These are phyloP conservation scores for Lycocorax pyrrhopterus DNA, from an alignment of 2,113 vertebrate genomes.

Conservation along the genomic window DNA sequence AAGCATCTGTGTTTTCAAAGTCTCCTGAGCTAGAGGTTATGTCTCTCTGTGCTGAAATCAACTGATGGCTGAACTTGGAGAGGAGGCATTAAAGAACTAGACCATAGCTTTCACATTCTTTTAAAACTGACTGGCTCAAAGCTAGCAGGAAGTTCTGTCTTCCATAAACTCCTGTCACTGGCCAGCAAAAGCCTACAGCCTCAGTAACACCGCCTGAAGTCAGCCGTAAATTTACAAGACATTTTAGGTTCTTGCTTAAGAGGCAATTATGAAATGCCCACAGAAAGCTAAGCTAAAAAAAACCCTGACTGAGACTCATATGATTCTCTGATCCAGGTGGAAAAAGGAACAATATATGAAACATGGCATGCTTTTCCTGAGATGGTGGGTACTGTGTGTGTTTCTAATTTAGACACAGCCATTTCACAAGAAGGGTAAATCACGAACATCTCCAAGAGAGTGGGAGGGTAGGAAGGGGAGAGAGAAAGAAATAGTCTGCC, in stretches of 20 bases:
- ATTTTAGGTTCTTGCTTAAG: background rate
- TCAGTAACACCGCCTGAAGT: background rate
- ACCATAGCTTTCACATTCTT: background rate
- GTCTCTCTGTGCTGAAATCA: background rate
- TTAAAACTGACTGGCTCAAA: background rate
- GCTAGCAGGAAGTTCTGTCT: background rate
- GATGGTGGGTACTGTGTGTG: background rate
- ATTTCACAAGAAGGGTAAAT: slow-evolving; percentile 23
- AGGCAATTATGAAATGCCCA: background rate
- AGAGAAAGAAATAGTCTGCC: background rate
- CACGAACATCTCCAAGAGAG: slow-evolving; percentile 23
- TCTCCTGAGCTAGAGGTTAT: background rate
- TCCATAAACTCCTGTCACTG: background rate
- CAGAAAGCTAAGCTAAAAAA: slow-evolving; percentile 1
- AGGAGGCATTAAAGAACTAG: background rate
- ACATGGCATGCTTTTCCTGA: background rate
- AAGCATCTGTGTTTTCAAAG: background rate
- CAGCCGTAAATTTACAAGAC: background rate
- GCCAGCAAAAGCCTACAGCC: background rate
- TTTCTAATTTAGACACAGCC: slow-evolving; percentile 4
- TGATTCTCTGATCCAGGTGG: background rate
- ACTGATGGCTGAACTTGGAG: background rate
- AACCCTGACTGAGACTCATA: background rate
- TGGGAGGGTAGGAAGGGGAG: background rate
- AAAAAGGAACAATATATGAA: slow-evolving; percentile 22